Evolutionary conservation across 2,797 vertebrate species (phyloP).

Genomic region (Synaphobranchus kaupii): DNA sequence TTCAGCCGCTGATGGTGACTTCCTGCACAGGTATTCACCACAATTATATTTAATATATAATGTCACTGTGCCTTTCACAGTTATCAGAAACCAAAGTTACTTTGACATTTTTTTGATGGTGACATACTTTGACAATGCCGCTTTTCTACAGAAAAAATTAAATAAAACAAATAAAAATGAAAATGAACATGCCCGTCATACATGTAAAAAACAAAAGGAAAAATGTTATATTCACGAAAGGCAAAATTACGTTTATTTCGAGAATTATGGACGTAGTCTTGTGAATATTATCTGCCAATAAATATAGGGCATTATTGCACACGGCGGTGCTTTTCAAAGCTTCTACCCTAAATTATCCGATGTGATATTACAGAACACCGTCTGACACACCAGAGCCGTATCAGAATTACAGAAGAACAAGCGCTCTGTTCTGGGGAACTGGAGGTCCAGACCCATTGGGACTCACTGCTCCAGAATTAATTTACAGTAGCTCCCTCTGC

Average conservation of each 20-base stretch:
- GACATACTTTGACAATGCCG: conserved; percentile 32
- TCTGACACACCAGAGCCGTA: conserved; percentile 34
- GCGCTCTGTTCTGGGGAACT: conserved; percentile 34
- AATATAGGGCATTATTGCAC: conserved; percentile 23
- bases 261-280: conserved; percentile 16
- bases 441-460: conserved; percentile 52
- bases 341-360: conserved; percentile 39
- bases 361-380: conserved; percentile 33
- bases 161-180: conserved; percentile 36
- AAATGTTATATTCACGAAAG: conserved; percentile 38
- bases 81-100: conserved; percentile 41
- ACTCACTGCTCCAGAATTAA: conserved; percentile 59
- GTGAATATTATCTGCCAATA: conserved; percentile 25
- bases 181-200: conserved; percentile 23
- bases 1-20: conserved; percentile 40
- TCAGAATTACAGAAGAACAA: conserved; percentile 41
- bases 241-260: conserved; percentile 23
- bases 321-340: conserved; percentile 33
- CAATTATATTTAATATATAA: conserved; percentile 50
- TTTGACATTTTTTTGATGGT: conserved; percentile 39
- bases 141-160: conserved; percentile 25
- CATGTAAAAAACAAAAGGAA: conserved; percentile 33
- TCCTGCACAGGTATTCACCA: conserved; percentile 49
- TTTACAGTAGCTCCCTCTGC: conserved; percentile 51
- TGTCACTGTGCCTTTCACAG: conserved; percentile 42